Evolutionary conservation across 2,888 invertebrate species (phyloP), one percentile per base, ranked within the genome.

Genomic region (Bellardia bayeri): DNA sequence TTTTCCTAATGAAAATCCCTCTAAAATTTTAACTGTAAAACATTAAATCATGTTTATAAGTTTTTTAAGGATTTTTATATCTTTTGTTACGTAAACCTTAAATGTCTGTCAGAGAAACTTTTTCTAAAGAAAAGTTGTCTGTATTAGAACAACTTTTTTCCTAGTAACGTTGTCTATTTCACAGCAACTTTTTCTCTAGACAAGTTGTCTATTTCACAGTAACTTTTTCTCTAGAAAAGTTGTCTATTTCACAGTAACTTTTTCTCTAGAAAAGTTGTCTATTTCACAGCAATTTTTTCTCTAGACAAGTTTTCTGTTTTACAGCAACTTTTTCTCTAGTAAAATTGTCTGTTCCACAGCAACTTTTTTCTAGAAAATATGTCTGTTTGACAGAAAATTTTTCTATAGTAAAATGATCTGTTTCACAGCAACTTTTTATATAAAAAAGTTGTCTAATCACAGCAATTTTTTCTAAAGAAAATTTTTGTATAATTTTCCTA

Each of bases 71-170:
- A 8, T 56, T 40, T 7, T 4, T 8, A 3, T 54, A 37, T 72
- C 45, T 33, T 23, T 49, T 13, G 11, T 74, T 66, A 30, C 45
- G 23, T 61, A 85, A 76, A 74, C 61, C 16, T 75, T 64, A 63
- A 61, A 56, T 14, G 33, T 42, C 49, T 42, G 45, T 49, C 33
- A 58, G 45, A n/a, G 30, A 14, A 33, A 33, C 3, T n/a, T 45
- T 37, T 74, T 58, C 45, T 61, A 40, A 40, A 63, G 45, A 74
- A 58, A 69, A 78, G 33, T 40, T 23, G 30, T 42, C 49, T 42
- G 33, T 14, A 33, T 11, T 16, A 13, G 14, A 61, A 3, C 4
- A 23, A 7, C 0, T 16, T 56, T 56, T 56, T 56, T 23, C 23
- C 8, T 23, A 56, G 23, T 23, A 56, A 56, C 7, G 23, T 56